A percentile compares a stretch with the other conserved stretches of the same genome.
Evolutionary conservation across 2,888 invertebrate genomes (phyloP).

Genomic region (Sylvicola cinctus): DNA sequence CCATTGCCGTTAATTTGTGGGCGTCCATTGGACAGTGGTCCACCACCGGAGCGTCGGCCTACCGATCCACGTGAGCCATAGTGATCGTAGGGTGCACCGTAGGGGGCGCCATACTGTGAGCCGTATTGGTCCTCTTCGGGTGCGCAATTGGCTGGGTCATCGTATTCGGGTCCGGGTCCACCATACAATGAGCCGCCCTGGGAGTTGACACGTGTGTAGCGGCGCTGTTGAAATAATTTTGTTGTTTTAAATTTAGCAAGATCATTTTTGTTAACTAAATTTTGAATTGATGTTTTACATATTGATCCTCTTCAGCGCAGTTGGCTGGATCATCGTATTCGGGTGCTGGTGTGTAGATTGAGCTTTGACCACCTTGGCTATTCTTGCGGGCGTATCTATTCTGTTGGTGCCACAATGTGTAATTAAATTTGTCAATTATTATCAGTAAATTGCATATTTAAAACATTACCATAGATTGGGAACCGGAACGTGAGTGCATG

Average conservation of each 20-base stretch:
- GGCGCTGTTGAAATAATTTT: slow-evolving; percentile 24
- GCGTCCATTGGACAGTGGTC: slow-evolving; percentile 7
- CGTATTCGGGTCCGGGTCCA: slow-evolving; percentile 62
- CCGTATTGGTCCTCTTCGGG: slow-evolving; percentile 84
- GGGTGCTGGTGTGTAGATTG: slow-evolving; percentile 62
- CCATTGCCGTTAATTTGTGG: slow-evolving; percentile 21
- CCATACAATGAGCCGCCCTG: slow-evolving; percentile 39
- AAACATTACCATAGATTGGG: slow-evolving; percentile 63
- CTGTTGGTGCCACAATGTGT: slow-evolving; percentile 38
- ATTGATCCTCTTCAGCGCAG: slow-evolving; percentile 80
- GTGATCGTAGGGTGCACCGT: slow-evolving; percentile 76
- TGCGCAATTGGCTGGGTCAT: slow-evolving; percentile 81
- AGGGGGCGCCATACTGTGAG: slow-evolving; percentile 51
- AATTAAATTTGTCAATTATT: too few relatives aligned
- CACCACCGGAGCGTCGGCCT: slow-evolving; percentile 38
- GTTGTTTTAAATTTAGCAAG: slow-evolving; percentile 1
- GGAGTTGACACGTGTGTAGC: slow-evolving; percentile 49
- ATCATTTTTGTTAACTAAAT: not conserved
- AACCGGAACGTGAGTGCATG: slow-evolving; percentile 65
- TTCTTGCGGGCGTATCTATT: slow-evolving; percentile 50
- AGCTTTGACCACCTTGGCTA: slow-evolving; percentile 63
- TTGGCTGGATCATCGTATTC: slow-evolving; percentile 89
- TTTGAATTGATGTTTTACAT: slow-evolving; percentile 31
- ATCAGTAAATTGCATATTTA: too few relatives aligned
- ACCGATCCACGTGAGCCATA: slow-evolving; percentile 74